phyloP scores from a whole-genome alignment of 64 coral and sea anemone genomes.

The Pocillopora damicornis region DNA sequence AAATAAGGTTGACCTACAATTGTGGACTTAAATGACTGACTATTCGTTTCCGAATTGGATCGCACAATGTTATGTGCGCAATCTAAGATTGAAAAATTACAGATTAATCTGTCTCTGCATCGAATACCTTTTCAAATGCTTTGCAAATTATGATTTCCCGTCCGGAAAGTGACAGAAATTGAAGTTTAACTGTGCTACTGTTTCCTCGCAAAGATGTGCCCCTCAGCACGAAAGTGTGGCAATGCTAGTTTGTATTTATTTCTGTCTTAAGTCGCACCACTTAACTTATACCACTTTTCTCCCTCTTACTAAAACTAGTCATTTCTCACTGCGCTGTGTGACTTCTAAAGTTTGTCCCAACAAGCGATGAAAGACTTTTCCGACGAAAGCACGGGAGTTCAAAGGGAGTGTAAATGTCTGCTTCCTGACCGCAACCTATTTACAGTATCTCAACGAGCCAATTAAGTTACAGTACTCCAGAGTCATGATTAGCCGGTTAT shows the following conservation, averaged over 20 bases:
- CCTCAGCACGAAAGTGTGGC: conserved; percentile 12
- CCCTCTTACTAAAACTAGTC: background rate
- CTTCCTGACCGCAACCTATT: conserved; percentile 44
- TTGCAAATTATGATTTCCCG: conserved; percentile 35
- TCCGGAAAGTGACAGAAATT: conserved; percentile 30
- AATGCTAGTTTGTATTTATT: background rate
- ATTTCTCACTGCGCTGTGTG: background rate
- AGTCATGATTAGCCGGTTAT: conserved; percentile 33
- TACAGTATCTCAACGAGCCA: conserved; percentile 1
- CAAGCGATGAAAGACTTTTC: conserved; percentile 22
- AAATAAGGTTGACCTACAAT: too few relatives aligned
- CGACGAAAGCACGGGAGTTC: conserved; percentile 18
- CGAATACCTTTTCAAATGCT: conserved; percentile 19
- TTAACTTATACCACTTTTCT: background rate
- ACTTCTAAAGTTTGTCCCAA: background rate
- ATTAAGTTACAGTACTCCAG: conserved; percentile 37
- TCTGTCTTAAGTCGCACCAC: background rate
- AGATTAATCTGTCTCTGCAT: background rate
- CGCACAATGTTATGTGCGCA: background rate
- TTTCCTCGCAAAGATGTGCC: conserved; percentile 1
- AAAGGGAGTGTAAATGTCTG: conserved; percentile 39
- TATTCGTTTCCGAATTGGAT: conserved; percentile 11
- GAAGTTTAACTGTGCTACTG: conserved; percentile 7
- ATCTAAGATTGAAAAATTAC: background rate
- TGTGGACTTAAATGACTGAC: background rate